phyloP scores from a whole-genome alignment of 1,140 invertebrate species.

The Himalopsyche phryganea region DNA sequence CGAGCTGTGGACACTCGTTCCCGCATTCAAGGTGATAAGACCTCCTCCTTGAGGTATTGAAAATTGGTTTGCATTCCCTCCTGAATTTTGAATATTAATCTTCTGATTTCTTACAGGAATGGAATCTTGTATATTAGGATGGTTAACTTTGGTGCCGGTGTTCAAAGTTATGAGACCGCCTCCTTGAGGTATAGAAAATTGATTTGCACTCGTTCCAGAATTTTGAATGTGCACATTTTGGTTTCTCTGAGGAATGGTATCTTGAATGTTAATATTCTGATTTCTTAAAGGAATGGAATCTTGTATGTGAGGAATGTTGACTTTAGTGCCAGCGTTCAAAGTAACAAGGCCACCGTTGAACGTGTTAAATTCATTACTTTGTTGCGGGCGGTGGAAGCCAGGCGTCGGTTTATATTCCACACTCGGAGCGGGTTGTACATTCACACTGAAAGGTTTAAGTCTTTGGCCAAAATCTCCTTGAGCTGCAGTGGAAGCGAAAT shows the following conservation, averaged over 20 bases:
- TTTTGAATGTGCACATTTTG: conserved; percentile 9
- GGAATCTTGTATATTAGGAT: neutral
- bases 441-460: conserved; percentile 24
- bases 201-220: conserved; percentile 7
- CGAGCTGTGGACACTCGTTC: conserved; percentile 25
- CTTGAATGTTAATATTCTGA: conserved; percentile 29
- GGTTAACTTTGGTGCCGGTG: conserved; percentile 17
- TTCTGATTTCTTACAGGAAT: neutral
- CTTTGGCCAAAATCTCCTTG: conserved; percentile 34
- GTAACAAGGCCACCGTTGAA: conserved; percentile 31
- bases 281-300: neutral
- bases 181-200: conserved; percentile 26
- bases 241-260: conserved; percentile 9
- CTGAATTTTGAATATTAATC: conserved; percentile 6
- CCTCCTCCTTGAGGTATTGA: conserved; percentile 28
- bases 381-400: too few species aligned
- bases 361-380: conserved; percentile 22
- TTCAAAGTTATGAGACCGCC: conserved; percentile 30
- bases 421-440: conserved; percentile 8
- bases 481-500: conserved; percentile 47
- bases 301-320: conserved; percentile 27
- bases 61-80: conserved; percentile 15
- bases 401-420: too few species aligned
- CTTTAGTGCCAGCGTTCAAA: conserved; percentile 31
- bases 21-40: conserved; percentile 28